Percentiles rank a stretch among this genome's conserved stretches.
Conservation (phyloP, 2,888 invertebrate species). For the Hoplodrina ambigua region DNA sequence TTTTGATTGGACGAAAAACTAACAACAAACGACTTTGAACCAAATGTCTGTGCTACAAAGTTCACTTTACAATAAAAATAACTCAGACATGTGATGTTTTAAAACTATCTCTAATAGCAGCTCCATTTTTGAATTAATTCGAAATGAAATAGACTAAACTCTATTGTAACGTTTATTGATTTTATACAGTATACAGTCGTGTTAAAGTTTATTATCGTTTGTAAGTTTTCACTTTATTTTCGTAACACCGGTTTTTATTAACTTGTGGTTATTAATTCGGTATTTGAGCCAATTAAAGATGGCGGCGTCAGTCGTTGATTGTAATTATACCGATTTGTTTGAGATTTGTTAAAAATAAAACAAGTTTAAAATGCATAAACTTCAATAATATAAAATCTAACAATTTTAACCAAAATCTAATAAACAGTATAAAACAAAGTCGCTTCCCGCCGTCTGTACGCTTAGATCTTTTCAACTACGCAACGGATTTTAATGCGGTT, state of each 20-base stretch:
- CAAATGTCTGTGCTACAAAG: rapidly evolving
- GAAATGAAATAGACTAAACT: constrained; percentile 19
- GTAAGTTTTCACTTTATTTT: constrained; percentile 1
- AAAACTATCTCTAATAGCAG: constrained; percentile 4
- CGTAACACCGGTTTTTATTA: constrained; percentile 7
- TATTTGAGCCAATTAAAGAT: constrained; percentile 68
- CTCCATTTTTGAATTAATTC: constrained; percentile 51
- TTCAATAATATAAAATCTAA: no score
- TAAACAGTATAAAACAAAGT: no score
- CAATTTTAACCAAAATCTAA: no score
- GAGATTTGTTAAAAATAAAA: no score
- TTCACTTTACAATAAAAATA: background rate
- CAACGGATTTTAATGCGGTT: no score
- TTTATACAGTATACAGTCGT: rapidly evolving
- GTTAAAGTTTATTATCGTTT: constrained; percentile 17
- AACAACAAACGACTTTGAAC: constrained; percentile 7
- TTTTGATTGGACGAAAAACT: constrained; percentile 32
- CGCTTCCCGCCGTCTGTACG: no score
- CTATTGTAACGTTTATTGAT: background rate
- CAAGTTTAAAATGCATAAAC: no score
- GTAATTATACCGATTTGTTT: background rate
- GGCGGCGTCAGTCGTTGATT: constrained; percentile 49
- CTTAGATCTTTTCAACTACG: no score
- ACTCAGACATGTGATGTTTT: constrained; percentile 18
- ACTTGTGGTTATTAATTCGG: constrained; percentile 51